Base-by-base conservation (phyloP, 1,140 invertebrate genomes). In the Spodoptera litura region DNA sequence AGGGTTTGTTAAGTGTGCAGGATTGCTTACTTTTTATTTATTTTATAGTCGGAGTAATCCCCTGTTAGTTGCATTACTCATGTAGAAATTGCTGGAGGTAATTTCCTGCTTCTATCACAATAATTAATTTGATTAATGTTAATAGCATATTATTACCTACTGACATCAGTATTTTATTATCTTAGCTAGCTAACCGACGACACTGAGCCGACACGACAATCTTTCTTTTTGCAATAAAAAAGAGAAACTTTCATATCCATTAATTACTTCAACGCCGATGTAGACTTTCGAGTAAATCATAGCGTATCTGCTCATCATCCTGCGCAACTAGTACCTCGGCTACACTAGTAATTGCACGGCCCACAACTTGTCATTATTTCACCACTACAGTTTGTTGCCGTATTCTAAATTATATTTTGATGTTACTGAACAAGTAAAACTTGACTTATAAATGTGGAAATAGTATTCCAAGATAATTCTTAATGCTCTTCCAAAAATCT, bases 271-370 rank as follows among this genome's bases (percentile, higher is more conserved):
- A 0, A 64, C 35, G 35, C 35, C 38, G 38, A 20, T 62, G 8
- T 66, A 66, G 38, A 49, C 62, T 51, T 66, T 66, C 62, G 62
- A 66, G 62, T 25, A 66, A 25, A 66, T 44, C 38, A 49, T 61
- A 61, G 56, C n/a, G 13, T 44, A 49, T 49, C 38, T 49, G 38
- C 15, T 66, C 62, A 44, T 66, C 62, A 44, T 66, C 62, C 38
- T 38, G 35, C 61, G 44, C 35, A 44, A 44, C 35, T 44, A 9
- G 35, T 64, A 64, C 38, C 15, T 64, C n/a, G 20, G n/a, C 38
- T 10, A 49, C 15, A 49, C 62, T 66, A 9, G n/a, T 49, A 20
- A 66, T 66, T 66, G 49, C n/a, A 20, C 8, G 9, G 61, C 15
- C 49, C 6, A 15, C 4, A 66, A 49, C 62, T 66, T 66, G 38